Evolutionary conservation across 1,140 invertebrate genomes (phyloP).

Genomic region (Drosophila lacteicornis): DNA sequence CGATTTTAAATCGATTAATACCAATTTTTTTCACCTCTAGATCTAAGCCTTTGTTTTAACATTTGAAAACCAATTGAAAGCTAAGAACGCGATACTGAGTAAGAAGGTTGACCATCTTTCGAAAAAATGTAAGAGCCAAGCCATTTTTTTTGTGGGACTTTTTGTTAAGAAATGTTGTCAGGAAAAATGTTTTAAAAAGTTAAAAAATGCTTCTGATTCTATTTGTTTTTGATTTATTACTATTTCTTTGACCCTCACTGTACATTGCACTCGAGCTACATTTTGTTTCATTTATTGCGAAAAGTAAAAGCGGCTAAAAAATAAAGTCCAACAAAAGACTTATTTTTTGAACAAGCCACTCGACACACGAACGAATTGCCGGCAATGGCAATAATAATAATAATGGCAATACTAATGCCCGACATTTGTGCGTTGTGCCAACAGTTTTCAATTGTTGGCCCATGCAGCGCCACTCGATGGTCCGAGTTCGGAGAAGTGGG

Average conservation of each 20-base stretch:
- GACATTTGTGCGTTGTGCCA: constrained; percentile 53
- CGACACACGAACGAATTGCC: constrained; percentile 19
- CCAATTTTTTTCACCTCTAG: no score
- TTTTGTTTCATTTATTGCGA: constrained; percentile 47
- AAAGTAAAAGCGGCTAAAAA: constrained; percentile 56
- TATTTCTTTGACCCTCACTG: background rate
- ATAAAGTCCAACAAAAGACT: constrained; percentile 43
- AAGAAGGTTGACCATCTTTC: no score
- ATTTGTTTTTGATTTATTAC: no score
- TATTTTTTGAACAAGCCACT: constrained; percentile 36
- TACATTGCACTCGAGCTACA: constrained; percentile 4
- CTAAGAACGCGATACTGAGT: no score
- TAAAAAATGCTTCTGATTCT: no score
- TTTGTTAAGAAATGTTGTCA: no score
- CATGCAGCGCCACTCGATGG: constrained; percentile 16
- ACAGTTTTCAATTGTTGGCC: constrained; percentile 58
- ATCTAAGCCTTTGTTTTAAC: no score
- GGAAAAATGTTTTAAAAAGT: no score
- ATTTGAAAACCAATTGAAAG: no score
- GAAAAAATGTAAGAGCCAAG: no score
- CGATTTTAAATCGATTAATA: no score
- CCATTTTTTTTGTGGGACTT: no score
- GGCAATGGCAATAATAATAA: constrained; percentile 39
- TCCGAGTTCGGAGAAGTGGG: background rate
- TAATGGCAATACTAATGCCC: constrained; percentile 37